Base-by-base conservation (phyloP, 2,888 invertebrate species). In the Drosophila sordidapex region DNA sequence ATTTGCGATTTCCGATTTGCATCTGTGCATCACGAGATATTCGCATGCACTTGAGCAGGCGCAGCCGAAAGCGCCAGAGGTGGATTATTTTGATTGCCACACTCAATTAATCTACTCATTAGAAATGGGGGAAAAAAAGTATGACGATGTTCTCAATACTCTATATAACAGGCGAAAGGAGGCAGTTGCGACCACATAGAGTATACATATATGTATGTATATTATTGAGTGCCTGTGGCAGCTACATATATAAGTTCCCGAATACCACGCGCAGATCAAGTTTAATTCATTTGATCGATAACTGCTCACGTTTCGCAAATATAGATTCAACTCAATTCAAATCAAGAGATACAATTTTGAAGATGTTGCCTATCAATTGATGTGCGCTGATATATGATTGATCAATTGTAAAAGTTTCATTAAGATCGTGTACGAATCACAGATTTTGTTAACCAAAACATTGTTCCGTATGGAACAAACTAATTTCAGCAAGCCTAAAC, bases 21-120 rank as follows among this genome's bases (percentile, higher is more conserved):
- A 54, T 46, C 31, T 18, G 31, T 27, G 52, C 77, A 62, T 65
- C 74, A 74, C 70, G 78, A 78, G 76, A 77, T 62, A 63, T 56
- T 77, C 62, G 62, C 74, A 74, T 77, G 78, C 62, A 53, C 58
- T 43, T 54, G 46, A 58, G 35, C 29, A 54, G 38, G 15, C 21
- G 31, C 48, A 51, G 49, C 46, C 29, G 13, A 21, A 46, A 7
- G 46, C 21, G 25, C 11, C 21, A 11, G 1, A 2, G 0, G 21
- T 11, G 11, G 2, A 11, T 43, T 43, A 21, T 43, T 43, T 33
- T 36, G 18, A 18, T 36, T 36, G 36, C 36, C 36, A 43, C 43
- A 43, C 21, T 46, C 13, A 46, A 21, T 46, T 46, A 21, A 21
- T 21, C 7, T 7, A 15, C 25, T 25, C 8, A 46, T 46, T 25